These are phyloP conservation scores for Ferdinandea cuprea DNA, from an alignment of 2,888 invertebrate genomes.

Conservation along the genomic window DNA sequence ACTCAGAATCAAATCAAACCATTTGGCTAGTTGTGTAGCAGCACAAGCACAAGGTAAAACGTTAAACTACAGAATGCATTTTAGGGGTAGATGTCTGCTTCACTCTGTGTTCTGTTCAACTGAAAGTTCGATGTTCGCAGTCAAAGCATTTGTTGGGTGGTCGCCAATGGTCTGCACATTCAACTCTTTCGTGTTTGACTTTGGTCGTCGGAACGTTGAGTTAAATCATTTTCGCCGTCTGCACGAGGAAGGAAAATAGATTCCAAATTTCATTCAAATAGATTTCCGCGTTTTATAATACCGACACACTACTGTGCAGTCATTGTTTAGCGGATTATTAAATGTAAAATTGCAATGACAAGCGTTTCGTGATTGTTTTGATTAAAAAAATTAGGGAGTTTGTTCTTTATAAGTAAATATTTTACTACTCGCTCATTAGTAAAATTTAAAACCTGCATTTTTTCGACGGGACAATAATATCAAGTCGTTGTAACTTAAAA, in stretches of 20 bases:
- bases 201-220: slow-evolving; percentile 6
- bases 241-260: neutral
- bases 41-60: neutral
- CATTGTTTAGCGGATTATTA: too few relatives aligned
- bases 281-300: neutral
- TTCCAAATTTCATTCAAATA: neutral
- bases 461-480: too few relatives aligned
- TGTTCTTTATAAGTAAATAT: too few relatives aligned
- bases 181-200: neutral
- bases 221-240: neutral
- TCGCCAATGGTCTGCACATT: neutral
- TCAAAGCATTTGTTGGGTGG: neutral
- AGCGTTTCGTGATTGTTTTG: too few relatives aligned
- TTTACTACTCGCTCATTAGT: too few relatives aligned
- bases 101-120: neutral
- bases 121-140: slow-evolving; percentile 19
- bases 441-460: too few relatives aligned
- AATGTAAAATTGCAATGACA: too few relatives aligned
- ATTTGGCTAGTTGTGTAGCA: neutral
- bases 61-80: neutral
- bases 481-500: too few relatives aligned
- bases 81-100: slow-evolving; percentile 16
- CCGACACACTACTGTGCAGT: neutral
- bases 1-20: neutral
- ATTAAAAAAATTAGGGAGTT: too few relatives aligned